Base-by-base conservation (phyloP, 2,113 vertebrate species). In the Alosa alosa region DNA sequence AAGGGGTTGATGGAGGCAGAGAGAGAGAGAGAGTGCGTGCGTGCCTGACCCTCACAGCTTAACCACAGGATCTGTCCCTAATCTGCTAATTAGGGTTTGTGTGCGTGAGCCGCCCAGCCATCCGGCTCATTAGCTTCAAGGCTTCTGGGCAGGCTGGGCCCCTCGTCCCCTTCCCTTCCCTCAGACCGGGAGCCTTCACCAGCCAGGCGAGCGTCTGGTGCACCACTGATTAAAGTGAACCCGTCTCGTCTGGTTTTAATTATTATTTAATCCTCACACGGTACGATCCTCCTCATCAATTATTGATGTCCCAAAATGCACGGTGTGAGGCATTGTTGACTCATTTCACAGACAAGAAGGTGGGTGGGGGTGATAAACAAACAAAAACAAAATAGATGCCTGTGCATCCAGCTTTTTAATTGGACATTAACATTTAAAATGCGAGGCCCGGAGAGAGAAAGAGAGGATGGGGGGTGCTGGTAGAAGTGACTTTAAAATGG, bases 1-100 rank as follows among this genome's bases (percentile, higher is more conserved):
- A 31, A 31, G 83, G 86, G 89, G 36, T 5, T 82, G 90, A 57
- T 85, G 86, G 88, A 84, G 88, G 87, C 86, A 90, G 82, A 50
- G 84, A 31, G 0, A 13, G 3, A 25, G 86, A 86, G 55, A 47
- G 31, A 0, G 57, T 0, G 36, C 9, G 81, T 39, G 86, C 81
- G 82, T 31, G 64, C 57, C 22, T 64, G 57, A 64, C 57, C 57
- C 57, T 64, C 57, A 64, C 57, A 64, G 57, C 20, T 64, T 64
- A 64, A 25, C 57, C 1, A 9, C 57, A 64, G 57, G 22, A 64
- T 64, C 57, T 9, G 57, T 25, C 22, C 22, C 1, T 64, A 64
- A 64, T 64, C 57, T 64, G 57, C 57, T 64, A 64, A 64, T 64
- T 64, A 64, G 57, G 20, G n/a, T 64, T 64, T 64, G 57, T 25